Conservation (phyloP, 2,888 invertebrate species). For the Tyria jacobaeae region DNA sequence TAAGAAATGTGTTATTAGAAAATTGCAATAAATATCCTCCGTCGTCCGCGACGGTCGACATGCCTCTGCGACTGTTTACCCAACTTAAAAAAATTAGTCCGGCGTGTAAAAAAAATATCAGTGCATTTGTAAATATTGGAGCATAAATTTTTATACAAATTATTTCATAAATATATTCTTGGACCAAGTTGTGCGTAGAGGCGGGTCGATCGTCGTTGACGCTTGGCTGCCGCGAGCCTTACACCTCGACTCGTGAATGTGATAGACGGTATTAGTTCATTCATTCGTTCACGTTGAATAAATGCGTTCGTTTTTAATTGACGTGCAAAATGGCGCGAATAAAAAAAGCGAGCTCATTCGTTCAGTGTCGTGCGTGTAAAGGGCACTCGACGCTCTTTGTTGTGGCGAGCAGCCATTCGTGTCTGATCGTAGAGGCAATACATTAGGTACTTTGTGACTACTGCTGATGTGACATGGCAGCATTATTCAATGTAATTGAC, state of each 20-base stretch:
- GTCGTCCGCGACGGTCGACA: slow-evolving; percentile 47
- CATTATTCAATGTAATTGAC: slow-evolving; percentile 82
- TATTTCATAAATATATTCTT: slow-evolving; percentile 80
- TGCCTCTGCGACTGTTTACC: slow-evolving; percentile 61
- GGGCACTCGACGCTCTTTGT: slow-evolving; percentile 30
- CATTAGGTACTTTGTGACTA: slow-evolving; percentile 80
- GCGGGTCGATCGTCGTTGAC: slow-evolving; percentile 47
- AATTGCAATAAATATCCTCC: slow-evolving; percentile 69
- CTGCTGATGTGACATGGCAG: slow-evolving; percentile 76
- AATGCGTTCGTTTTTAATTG: slow-evolving; percentile 16
- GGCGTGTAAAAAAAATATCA: slow-evolving; percentile 80
- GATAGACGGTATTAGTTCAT: slow-evolving; percentile 11
- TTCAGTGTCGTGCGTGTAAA: slow-evolving; percentile 24
- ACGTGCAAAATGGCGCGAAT: slow-evolving; percentile 1
- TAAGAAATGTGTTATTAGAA: slow-evolving; percentile 85
- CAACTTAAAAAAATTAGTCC: slow-evolving; percentile 80
- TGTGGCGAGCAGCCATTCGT: slow-evolving; percentile 55
- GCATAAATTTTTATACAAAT: slow-evolving; percentile 85
- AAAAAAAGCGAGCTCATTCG: slow-evolving; percentile 11
- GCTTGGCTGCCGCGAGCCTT: slow-evolving; percentile 44
- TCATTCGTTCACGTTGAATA: slow-evolving; percentile 16
- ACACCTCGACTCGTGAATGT: slow-evolving; percentile 22
- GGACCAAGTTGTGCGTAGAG: slow-evolving; percentile 71
- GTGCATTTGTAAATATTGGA: slow-evolving; percentile 83
- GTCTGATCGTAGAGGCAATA: slow-evolving; percentile 79